These are phyloP conservation scores for Steinernema feltiae DNA, from an alignment of 1,140 invertebrate species.

Conservation along the genomic window DNA sequence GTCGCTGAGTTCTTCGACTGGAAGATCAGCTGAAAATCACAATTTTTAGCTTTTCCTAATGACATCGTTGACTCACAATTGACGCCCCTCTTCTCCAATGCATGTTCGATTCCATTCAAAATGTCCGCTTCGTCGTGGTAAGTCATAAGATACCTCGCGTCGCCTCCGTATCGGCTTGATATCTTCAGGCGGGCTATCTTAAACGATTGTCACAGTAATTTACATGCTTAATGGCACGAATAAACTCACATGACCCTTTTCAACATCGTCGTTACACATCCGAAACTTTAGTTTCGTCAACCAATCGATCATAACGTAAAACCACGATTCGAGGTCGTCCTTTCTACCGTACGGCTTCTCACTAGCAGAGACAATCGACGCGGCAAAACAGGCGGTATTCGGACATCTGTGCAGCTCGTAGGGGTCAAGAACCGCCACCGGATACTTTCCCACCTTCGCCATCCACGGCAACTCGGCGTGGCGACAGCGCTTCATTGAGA, in stretches of 20 bases:
- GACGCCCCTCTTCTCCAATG: background rate
- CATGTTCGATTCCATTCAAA: background rate
- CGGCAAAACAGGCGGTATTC: background rate
- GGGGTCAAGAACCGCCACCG: background rate
- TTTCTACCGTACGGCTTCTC: background rate
- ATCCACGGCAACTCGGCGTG: background rate
- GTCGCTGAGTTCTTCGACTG: background rate
- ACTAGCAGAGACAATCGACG: background rate
- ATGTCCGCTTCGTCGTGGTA: background rate
- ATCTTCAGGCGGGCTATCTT: background rate
- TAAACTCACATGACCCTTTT: background rate
- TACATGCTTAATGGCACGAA: background rate
- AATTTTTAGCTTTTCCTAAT: background rate
- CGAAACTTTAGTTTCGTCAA: background rate
- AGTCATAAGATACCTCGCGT: background rate
- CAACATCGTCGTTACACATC: slow-evolving; percentile 1
- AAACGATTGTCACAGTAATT: background rate
- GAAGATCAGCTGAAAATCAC: background rate
- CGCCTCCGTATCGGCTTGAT: background rate
- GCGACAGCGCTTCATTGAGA: background rate
- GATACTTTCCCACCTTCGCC: background rate
- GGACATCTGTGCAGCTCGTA: background rate
- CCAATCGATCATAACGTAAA: background rate
- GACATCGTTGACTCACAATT: background rate
- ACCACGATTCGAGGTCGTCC: slow-evolving; percentile 8